These are phyloP conservation scores for Poeciliopsis presidionis DNA, from an alignment of 2,797 vertebrate species.

Conservation along the genomic window DNA sequence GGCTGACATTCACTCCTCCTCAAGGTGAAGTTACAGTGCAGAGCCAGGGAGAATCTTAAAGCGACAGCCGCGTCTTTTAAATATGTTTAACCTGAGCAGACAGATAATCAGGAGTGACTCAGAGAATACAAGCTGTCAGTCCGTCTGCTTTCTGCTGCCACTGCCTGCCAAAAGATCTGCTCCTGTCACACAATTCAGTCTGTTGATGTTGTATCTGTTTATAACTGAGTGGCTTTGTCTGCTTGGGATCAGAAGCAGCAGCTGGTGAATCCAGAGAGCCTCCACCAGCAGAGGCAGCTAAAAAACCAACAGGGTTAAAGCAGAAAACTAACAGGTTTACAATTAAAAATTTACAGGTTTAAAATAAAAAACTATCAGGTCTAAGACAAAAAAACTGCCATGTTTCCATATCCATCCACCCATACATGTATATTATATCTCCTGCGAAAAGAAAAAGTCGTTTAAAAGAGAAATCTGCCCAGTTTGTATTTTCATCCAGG, in stretches of 20 bases:
- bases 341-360: too few relatives aligned
- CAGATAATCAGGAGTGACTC: constrained; percentile 47
- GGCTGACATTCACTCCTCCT: neutral
- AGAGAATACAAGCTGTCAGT: constrained; percentile 67
- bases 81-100: constrained; percentile 7
- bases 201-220: constrained; percentile 32
- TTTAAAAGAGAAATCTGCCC: neutral
- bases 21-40: neutral
- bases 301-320: too few relatives aligned
- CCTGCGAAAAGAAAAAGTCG: too few relatives aligned
- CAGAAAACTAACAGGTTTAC: too few relatives aligned
- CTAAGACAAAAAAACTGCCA: too few relatives aligned
- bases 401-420: too few relatives aligned
- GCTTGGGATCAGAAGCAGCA: constrained; percentile 4
- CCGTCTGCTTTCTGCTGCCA: constrained; percentile 18
- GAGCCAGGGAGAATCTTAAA: neutral
- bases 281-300: neutral
- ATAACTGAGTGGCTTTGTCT: constrained; percentile 15
- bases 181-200: constrained; percentile 35
- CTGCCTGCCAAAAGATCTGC: constrained; percentile 42
- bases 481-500: neutral
- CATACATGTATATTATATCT: too few relatives aligned
- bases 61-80: neutral
- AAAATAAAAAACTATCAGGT: too few relatives aligned
- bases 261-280: neutral